Evolutionary conservation across 1,140 invertebrate genomes (phyloP).

Genomic region (Protaetia brevitarsis): DNA sequence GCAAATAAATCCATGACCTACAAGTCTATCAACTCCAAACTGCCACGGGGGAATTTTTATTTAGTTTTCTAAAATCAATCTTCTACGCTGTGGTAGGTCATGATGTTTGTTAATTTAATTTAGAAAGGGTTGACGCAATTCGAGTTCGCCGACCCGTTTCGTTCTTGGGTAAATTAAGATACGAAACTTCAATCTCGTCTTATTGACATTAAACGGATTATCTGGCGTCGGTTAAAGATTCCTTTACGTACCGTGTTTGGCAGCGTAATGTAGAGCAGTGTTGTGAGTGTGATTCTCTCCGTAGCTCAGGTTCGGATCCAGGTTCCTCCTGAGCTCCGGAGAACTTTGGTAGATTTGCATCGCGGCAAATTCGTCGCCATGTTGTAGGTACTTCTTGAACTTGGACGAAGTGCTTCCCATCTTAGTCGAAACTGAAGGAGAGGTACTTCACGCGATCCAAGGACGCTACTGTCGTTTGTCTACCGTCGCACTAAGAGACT

Average conservation of each 20-base stretch:
- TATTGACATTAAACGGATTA: too few species aligned
- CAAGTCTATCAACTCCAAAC: constrained; percentile 4
- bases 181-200: too few species aligned
- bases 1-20: neutral
- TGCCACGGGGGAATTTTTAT: neutral
- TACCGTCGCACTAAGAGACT: neutral
- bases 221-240: too few species aligned
- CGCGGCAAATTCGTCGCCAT: constrained; percentile 69
- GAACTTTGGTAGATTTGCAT: constrained; percentile 61
- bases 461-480: too few species aligned
- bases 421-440: neutral
- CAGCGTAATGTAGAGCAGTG: constrained; percentile 66
- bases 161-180: too few species aligned
- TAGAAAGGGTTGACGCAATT: neutral
- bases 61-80: neutral
- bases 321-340: constrained; percentile 60
- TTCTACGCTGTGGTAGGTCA: neutral
- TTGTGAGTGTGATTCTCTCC: constrained; percentile 67
- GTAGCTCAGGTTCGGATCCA: constrained; percentile 70
- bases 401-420: constrained; percentile 72
- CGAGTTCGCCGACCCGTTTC: too few species aligned
- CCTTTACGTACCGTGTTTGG: constrained; percentile 60
- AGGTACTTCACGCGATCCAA: neutral
- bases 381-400: constrained; percentile 69
- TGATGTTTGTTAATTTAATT: neutral